phyloP scores from a whole-genome alignment of 2,888 invertebrate genomes.

The Cosmorhoe ocellata region DNA sequence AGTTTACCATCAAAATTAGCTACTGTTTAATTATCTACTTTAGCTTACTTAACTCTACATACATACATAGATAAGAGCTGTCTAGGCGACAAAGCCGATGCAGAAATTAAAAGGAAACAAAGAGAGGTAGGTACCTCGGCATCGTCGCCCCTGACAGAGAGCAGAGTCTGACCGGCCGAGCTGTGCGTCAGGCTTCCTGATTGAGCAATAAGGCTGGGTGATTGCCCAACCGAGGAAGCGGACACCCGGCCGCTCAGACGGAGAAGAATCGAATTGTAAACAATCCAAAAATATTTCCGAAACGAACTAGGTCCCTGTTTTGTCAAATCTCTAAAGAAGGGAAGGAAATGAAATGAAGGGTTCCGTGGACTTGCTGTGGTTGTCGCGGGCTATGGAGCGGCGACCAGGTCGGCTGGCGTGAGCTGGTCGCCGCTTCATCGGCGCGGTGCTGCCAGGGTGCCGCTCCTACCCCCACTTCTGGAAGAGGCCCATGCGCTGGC shows the following conservation, averaged over 20 bases:
- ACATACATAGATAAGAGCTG: constrained; percentile 76
- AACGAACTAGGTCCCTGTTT: constrained; percentile 79
- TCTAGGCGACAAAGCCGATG: constrained; percentile 55
- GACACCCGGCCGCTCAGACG: constrained; percentile 74
- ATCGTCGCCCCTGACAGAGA: constrained; percentile 61
- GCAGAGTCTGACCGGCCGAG: constrained; percentile 66
- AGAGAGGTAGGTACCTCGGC: constrained; percentile 50
- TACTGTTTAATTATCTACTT: constrained; percentile 67
- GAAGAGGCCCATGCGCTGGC: constrained; percentile 94
- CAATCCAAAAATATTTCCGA: constrained; percentile 76
- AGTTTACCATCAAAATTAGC: constrained; percentile 79
- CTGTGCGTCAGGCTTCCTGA: constrained; percentile 78
- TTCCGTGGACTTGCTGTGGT: constrained; percentile 69
- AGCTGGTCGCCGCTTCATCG: constrained; percentile 67
- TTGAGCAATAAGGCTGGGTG: constrained; percentile 89
- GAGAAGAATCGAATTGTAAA: constrained; percentile 50
- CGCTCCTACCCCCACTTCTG: constrained; percentile 89
- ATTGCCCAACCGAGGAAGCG: constrained; percentile 86
- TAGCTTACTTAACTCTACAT: constrained; percentile 80
- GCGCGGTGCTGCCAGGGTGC: constrained; percentile 38
- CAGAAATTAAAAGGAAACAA: constrained; percentile 43
- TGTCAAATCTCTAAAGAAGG: constrained; percentile 54
- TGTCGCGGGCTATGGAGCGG: constrained; percentile 69
- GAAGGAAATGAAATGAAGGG: constrained; percentile 62
- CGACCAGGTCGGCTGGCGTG: constrained; percentile 70